Conservation (phyloP, 2,888 invertebrate genomes). For the Athrips mouffetella region DNA sequence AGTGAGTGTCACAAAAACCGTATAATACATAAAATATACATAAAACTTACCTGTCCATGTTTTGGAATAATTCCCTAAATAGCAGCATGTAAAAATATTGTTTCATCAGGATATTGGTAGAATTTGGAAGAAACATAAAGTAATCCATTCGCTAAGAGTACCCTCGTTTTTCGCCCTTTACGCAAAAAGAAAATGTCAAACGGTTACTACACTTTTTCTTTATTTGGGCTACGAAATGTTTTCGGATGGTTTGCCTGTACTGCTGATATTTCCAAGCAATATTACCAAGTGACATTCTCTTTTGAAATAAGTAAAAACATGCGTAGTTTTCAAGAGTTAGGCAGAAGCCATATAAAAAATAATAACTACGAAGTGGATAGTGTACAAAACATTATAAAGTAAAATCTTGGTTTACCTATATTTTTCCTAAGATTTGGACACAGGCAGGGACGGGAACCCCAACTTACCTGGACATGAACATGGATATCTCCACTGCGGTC, state of each 20-base stretch:
- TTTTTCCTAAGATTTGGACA: no score
- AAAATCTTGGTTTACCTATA: no score
- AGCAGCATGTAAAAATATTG: conserved; percentile 36
- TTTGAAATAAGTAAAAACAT: no score
- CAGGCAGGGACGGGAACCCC: background rate
- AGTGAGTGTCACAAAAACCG: no score
- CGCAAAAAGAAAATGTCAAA: conserved; percentile 30
- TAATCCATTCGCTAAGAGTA: no score
- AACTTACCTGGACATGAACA: conserved; percentile 86
- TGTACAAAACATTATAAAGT: background rate
- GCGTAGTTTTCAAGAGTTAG: no score
- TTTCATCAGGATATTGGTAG: background rate
- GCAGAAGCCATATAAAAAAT: no score
- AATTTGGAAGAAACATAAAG: no score
- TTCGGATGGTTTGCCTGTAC: background rate
- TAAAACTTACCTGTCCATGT: conserved; percentile 46
- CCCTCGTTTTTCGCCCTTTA: conserved; percentile 29
- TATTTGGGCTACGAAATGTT: conserved; percentile 9
- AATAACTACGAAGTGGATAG: background rate
- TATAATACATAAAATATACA: no score
- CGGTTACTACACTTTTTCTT: conserved; percentile 20
- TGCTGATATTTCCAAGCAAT: background rate
- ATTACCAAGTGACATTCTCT: no score
- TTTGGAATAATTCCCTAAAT: conserved; percentile 49
- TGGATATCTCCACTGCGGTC: conserved; percentile 86